Base-by-base conservation (phyloP, 2,797 vertebrate genomes). In the Gallinago solitaria region DNA sequence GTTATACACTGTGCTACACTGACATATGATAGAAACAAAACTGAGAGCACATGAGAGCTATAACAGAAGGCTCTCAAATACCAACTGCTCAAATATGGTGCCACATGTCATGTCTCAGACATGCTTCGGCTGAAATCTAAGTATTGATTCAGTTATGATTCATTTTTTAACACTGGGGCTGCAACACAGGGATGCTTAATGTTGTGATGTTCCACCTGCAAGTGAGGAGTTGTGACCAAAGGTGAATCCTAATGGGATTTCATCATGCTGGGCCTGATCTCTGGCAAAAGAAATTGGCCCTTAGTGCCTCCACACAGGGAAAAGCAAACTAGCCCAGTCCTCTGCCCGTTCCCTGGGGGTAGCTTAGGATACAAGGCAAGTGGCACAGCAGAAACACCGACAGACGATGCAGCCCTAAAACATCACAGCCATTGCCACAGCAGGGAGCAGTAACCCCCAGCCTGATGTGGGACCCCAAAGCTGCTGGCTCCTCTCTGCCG, bases 51-150 rank as follows among this genome's bases (percentile, higher is more conserved):
- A 27, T 3, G 24, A 76, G 69, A 93, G 71, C 83, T 80, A 1
- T 45, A 90, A 85, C 88, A 94, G 88, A 89, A 83, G 61, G 81
- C 50, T 84, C 63, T 92, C 75, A 78, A 93, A 94, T n/a, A 85
- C 78, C 75, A 94, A 64, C 86, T 96, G 91, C 83, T 95, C 68
- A 78, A 83, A 81, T 8, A 33, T 0, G 11, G 57, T 65, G 60
- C 83, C 68, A 75, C 4, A 8, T 70, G 70, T 47, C 83, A 63
- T 2, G 12, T 54, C 90, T 84, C 78, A 77, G 39, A 35, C 28
- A 28, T 15, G 19, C 24, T 76, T 87, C 2, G 7, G 47, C 69
- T 61, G 57, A 91, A 78, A 83, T 80, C n/a, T 33, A 75, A 41
- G 20, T 74, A 95, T 67, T 0, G 1, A 86, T 68, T 68, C 84